Conservation (phyloP, 1,140 invertebrate genomes). For the Halotydeus destructor region DNA sequence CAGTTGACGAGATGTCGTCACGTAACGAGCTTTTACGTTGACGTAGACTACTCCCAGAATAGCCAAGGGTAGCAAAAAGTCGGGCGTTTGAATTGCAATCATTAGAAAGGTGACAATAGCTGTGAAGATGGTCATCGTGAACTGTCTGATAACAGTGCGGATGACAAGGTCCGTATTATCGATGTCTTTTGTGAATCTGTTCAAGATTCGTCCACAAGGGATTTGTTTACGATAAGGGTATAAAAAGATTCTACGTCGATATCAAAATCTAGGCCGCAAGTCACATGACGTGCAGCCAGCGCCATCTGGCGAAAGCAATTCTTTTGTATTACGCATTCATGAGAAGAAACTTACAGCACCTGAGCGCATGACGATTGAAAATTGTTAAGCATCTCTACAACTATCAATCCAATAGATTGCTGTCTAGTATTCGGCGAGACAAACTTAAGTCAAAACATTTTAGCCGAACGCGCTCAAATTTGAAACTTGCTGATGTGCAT, state of each 20-base stretch:
- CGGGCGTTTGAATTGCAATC: slow-evolving; percentile 37
- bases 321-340: too few relatives aligned
- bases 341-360: too few relatives aligned
- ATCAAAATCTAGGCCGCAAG: too few relatives aligned
- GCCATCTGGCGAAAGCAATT: slow-evolving; percentile 46
- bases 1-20: slow-evolving; percentile 30
- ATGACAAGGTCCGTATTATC: slow-evolving; percentile 28
- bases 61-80: slow-evolving; percentile 56
- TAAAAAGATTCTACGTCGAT: slow-evolving; percentile 20
- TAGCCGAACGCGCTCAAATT: too few relatives aligned
- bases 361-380: too few relatives aligned
- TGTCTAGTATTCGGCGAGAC: too few relatives aligned
- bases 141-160: slow-evolving; percentile 29
- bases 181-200: slow-evolving; percentile 34
- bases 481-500: too few relatives aligned
- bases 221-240: slow-evolving; percentile 27
- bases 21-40: slow-evolving; percentile 25
- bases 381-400: slow-evolving; percentile 46
- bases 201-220: slow-evolving; percentile 47
- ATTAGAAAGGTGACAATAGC: slow-evolving; percentile 68
- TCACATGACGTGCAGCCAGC: slow-evolving; percentile 41
- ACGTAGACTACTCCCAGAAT: slow-evolving; percentile 71
- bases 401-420: slow-evolving; percentile 30
- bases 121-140: slow-evolving; percentile 30
- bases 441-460: too few relatives aligned